phyloP scores from a whole-genome alignment of 2,888 invertebrate species.

The Nemapogon koenigi region DNA sequence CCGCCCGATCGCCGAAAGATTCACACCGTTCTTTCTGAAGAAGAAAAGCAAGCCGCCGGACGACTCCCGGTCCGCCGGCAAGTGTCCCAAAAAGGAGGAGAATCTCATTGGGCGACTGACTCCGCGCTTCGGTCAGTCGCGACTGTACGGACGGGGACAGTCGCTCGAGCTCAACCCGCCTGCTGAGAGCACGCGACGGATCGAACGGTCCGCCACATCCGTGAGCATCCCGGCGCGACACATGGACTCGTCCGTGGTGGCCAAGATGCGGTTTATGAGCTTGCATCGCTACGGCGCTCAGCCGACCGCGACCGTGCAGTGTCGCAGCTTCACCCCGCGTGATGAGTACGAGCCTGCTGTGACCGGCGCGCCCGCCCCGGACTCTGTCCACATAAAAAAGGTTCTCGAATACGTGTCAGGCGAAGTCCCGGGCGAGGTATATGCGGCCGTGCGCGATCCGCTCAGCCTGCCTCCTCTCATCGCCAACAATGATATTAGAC shows the following conservation, averaged over 20 bases:
- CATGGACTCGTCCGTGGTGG: constrained; percentile 47
- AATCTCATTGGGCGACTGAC: constrained; percentile 50
- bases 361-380: constrained; percentile 5
- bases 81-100: constrained; percentile 36
- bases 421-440: constrained; percentile 13
- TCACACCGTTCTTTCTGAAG: constrained; percentile 55
- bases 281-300: constrained; percentile 50
- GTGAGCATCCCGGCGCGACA: constrained; percentile 41
- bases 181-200: constrained; percentile 27
- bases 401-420: constrained; percentile 11
- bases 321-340: constrained; percentile 24
- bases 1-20: constrained; percentile 45
- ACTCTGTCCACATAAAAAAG: constrained; percentile 12
- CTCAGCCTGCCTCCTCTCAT: constrained; percentile 28
- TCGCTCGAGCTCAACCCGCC: constrained; percentile 42
- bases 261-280: constrained; percentile 48
- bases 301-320: constrained; percentile 32
- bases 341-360: constrained; percentile 13
- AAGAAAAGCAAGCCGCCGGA: constrained; percentile 44
- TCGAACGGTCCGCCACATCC: constrained; percentile 50
- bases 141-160: constrained; percentile 46
- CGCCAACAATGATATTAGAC: constrained; percentile 40
- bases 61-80: constrained; percentile 23
- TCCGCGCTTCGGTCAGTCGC: constrained; percentile 52
- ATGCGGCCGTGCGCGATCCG: constrained; percentile 19